These are phyloP conservation scores for Callopanchax toddi DNA, from an alignment of 2,113 vertebrate species.

Conservation along the genomic window DNA sequence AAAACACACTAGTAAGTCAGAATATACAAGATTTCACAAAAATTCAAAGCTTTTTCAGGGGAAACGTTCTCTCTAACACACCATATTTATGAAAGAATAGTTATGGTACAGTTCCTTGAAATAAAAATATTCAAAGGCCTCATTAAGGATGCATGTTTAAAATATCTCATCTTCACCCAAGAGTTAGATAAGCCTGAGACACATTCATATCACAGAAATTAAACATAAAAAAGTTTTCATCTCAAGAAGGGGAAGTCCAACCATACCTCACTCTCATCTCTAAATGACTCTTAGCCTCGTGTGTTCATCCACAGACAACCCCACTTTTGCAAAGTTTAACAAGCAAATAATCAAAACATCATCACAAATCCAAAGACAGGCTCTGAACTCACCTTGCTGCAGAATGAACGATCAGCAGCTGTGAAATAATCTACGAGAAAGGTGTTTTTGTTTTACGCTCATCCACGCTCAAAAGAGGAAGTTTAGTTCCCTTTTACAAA, in stretches of 20 bases:
- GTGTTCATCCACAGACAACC: background rate
- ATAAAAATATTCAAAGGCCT: too few species aligned
- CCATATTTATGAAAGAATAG: too few species aligned
- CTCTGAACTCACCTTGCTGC: slow-evolving; percentile 29
- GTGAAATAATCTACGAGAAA: background rate
- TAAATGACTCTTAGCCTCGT: background rate
- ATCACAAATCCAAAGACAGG: background rate
- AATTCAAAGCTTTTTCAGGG: too few species aligned
- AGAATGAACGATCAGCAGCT: background rate
- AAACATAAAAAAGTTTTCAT: background rate
- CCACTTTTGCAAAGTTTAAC: background rate
- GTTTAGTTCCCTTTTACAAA: slow-evolving; percentile 29
- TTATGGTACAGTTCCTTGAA: too few species aligned
- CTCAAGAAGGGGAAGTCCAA: slow-evolving; percentile 2
- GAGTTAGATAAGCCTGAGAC: too few species aligned
- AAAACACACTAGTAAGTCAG: too few species aligned
- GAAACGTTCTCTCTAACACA: too few species aligned
- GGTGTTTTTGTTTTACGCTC: background rate
- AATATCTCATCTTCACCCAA: too few species aligned
- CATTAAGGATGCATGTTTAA: too few species aligned
- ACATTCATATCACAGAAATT: background rate
- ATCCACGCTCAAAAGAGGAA: slow-evolving; percentile 48
- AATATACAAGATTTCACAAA: too few species aligned
- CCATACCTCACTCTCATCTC: slow-evolving; percentile 4
- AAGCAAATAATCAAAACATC: too few species aligned